Evolutionary conservation across 2,888 invertebrate genomes (phyloP).

Genomic region (Ptychoptera albimana): DNA sequence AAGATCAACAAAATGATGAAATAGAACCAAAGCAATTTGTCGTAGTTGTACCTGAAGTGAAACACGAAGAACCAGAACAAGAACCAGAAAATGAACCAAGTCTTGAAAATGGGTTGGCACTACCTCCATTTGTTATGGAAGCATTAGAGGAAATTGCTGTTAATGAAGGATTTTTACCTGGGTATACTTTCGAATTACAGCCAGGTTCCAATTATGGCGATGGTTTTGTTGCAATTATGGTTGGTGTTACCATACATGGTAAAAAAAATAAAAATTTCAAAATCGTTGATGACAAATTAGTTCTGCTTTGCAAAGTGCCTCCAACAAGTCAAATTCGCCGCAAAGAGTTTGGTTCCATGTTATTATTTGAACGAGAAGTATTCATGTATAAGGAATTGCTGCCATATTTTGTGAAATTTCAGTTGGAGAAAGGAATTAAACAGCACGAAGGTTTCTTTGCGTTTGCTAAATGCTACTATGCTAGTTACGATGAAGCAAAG

Average conservation of each 20-base stretch:
- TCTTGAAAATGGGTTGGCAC: not conserved
- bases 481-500: constrained; percentile 3
- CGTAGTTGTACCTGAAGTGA: too few relatives aligned
- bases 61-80: too few relatives aligned
- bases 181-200: too few relatives aligned
- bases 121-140: not conserved
- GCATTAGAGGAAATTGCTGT: constrained; percentile 1
- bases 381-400: constrained; percentile 7
- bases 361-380: constrained; percentile 9
- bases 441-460: constrained; percentile 4
- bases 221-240: constrained; percentile 8
- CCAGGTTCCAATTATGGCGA: constrained; percentile 6
- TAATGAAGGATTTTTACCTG: not conserved
- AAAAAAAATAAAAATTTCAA: too few relatives aligned
- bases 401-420: constrained; percentile 8
- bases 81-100: not conserved
- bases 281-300: not conserved
- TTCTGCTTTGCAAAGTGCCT: constrained; percentile 6
- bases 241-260: constrained; percentile 3
- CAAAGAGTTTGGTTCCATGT: constrained; percentile 3
- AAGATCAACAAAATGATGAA: not conserved
- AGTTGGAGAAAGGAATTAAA: constrained; percentile 6
- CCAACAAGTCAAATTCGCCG: constrained; percentile 4
- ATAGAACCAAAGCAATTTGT: too few relatives aligned
- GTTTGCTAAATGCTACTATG: constrained; percentile 9